phyloP scores from a whole-genome alignment of 2,888 invertebrate genomes.

The Bimastos eiseni region DNA sequence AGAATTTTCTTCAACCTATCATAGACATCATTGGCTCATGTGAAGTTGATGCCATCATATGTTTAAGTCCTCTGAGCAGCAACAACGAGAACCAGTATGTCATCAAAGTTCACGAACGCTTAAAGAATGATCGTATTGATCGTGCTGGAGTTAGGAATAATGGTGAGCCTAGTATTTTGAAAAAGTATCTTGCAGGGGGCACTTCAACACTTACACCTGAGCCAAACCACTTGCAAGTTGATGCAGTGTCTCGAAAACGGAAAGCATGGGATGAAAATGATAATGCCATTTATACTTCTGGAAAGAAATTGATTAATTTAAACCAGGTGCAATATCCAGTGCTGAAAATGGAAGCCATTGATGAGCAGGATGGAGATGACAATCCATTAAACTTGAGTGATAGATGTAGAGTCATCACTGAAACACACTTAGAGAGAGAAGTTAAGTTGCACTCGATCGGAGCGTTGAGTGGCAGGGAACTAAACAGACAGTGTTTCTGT shows the following conservation, averaged over 20 bases:
- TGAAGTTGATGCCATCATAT: conserved; percentile 16
- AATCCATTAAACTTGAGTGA: conserved; percentile 19
- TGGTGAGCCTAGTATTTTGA: conserved; percentile 19
- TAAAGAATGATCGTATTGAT: not conserved
- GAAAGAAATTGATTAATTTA: not conserved
- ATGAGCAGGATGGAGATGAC: not conserved
- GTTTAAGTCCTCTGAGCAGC: not conserved
- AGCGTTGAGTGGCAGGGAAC: not conserved
- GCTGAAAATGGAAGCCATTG: not conserved
- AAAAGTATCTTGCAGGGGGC: conserved; percentile 18
- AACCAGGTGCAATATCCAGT: not conserved
- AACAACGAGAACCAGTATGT: conserved; percentile 13
- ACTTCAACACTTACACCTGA: not conserved
- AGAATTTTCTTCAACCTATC: not conserved
- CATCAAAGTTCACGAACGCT: conserved; percentile 22
- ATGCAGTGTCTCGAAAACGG: not conserved
- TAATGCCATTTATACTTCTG: not conserved
- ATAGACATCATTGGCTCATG: not conserved
- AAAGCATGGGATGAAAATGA: conserved; percentile 23
- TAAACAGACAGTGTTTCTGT: not conserved
- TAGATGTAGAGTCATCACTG: not conserved
- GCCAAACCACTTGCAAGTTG: not conserved
- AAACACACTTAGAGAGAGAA: not conserved
- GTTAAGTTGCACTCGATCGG: not conserved
- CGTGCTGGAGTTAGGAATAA: not conserved